Evolutionary conservation across 2,113 vertebrate species (phyloP), one percentile per base, ranked within the genome.

Genomic region (Sturnus vulgaris): DNA sequence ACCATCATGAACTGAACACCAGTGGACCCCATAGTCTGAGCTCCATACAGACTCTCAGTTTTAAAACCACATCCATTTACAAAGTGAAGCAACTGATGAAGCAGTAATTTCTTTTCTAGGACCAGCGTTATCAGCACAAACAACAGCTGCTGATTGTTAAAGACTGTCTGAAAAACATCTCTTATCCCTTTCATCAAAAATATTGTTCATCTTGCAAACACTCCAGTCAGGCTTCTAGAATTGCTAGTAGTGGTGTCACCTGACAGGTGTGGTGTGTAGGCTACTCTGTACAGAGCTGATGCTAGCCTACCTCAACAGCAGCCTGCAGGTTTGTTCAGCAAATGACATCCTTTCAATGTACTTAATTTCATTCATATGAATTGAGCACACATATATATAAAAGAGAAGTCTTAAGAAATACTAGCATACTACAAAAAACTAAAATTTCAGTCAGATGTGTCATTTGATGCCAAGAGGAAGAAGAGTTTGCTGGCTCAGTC

Each of bases 91-190:
- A 95, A 92, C 42, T 82, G 87, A 95, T 56, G 73, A 91, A 90
- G 57, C 2, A 7, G 23, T 60, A 15, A 71, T 87, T 95, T 94
- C 60, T 92, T 89, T 91, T 92, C 87, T 56, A 79, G 56, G 52
- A 91, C 25, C 35, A 71, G 87, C 93, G 5, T 46, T 88, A 81
- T 46, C 44, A 66, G 82, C 39, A 86, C 76, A 90, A 95, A 81
- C 75, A 82, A 80, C 68, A 90, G 92, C 88, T 90, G 82, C 72
- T 88, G 90, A 90, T 31, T 88, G 76, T 94, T 70, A 61, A 86
- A 63, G n/a, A 56, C 52, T 73, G 64, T 89, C 73, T 53, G 68
- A 83, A 76, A 92, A 64, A 72, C 82, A 76, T 42, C 42, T 82
- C 63, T 71, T 33, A 47, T 40, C 50, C 64, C 53, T 63, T 87